Conservation (phyloP, 2,113 vertebrate species). For the Cephalopterus ornatus region DNA sequence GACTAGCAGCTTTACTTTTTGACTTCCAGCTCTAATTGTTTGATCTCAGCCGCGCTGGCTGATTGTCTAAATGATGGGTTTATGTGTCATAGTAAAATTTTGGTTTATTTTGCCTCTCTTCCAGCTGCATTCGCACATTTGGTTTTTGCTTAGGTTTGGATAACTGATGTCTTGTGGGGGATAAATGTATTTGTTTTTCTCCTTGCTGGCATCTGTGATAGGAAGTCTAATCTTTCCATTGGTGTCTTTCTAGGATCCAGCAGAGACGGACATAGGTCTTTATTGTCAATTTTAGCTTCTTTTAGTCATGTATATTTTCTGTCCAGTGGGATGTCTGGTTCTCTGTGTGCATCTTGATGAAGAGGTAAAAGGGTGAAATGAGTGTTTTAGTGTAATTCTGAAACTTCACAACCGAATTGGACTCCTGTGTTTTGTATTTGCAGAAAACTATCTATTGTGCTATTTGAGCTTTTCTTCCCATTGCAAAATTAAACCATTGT, state of each 20-base stretch:
- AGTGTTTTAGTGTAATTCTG: neutral
- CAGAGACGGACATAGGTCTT: neutral
- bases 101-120: slow-evolving; percentile 21
- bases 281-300: neutral
- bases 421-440: neutral
- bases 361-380: slow-evolving; percentile 8
- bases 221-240: neutral
- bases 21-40: slow-evolving; percentile 4
- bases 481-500: neutral
- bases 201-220: slow-evolving; percentile 21
- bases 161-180: slow-evolving; percentile 21
- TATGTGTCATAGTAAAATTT: slow-evolving; percentile 16
- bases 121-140: slow-evolving; percentile 46
- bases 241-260: slow-evolving; percentile 14
- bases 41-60: neutral
- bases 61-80: slow-evolving; percentile 17
- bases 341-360: slow-evolving; percentile 18
- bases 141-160: slow-evolving; percentile 42
- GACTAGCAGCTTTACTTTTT: slow-evolving; percentile 24
- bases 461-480: neutral
- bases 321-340: neutral
- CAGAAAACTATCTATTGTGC: neutral
- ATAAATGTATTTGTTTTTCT: slow-evolving; percentile 38
- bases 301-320: neutral
- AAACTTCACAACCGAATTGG: neutral